Evolutionary conservation across 1,140 invertebrate species (phyloP).

Genomic region (Euwallacea fornicatus): DNA sequence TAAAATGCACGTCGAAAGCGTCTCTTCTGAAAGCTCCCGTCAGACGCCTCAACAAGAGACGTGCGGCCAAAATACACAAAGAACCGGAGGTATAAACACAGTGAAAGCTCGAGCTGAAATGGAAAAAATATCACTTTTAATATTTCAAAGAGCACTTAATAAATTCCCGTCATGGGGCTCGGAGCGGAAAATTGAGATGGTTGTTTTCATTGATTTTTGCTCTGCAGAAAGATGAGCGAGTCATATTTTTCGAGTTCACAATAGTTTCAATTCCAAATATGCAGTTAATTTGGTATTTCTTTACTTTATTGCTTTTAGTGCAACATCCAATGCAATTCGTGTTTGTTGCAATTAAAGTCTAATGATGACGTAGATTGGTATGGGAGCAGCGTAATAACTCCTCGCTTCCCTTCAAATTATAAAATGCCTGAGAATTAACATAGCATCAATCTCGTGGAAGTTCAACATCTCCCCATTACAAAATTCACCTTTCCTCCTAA

Average conservation of each 20-base stretch:
- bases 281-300: constrained; percentile 5
- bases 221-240: constrained; percentile 8
- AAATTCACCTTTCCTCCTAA: neutral
- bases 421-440: too few relatives aligned
- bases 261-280: constrained; percentile 14
- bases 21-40: constrained; percentile 1
- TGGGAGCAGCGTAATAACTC: too few relatives aligned
- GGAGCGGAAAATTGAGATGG: constrained; percentile 19
- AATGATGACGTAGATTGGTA: neutral
- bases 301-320: neutral
- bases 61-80: constrained; percentile 2
- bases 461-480: too few relatives aligned
- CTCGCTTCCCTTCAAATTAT: too few relatives aligned
- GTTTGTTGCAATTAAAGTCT: neutral
- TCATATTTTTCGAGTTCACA: constrained; percentile 16
- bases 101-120: constrained; percentile 1
- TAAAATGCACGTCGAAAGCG: constrained; percentile 15
- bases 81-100: constrained; percentile 5
- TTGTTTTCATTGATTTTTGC: constrained; percentile 17
- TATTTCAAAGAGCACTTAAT: constrained; percentile 18
- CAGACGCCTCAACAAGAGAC: constrained; percentile 6
- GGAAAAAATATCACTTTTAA: constrained; percentile 24
- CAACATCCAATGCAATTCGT: neutral
- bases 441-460: too few relatives aligned
- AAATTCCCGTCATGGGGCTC: constrained; percentile 13